Base-by-base conservation (phyloP, 1,140 invertebrate genomes). In the Ceratina calcarata region DNA sequence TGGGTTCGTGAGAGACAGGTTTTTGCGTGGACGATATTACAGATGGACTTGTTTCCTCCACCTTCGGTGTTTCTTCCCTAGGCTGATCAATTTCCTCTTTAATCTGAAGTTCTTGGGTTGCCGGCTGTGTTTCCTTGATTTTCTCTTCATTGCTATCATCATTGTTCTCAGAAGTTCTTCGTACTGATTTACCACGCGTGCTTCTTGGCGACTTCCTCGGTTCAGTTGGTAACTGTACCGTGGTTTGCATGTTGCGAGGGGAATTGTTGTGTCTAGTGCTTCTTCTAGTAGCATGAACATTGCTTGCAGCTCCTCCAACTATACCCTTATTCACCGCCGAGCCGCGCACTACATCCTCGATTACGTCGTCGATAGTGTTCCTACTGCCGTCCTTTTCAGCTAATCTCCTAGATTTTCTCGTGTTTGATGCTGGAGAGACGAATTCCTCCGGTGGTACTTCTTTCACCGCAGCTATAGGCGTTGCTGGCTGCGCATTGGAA, bases 261-360 rank as follows among this genome's bases (percentile, higher is more conserved):
- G 91, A 64, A 20, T 85, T 91, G 76, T 92, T 93, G 20, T 93
- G 90, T 10, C 92, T 86, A 0, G 92, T 90, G 57, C 91, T 91
- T 66, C 91, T 80, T 22, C 91, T 87, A 2, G 91, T 91, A 2
- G 85, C 89, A 3, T 89, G 88, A 22, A 85, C 78, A 24, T 64
- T 86, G 0, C 78, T 81, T 6, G 72, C 37, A 16, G 53, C 69
- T 24, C 85, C 82, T n/a, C 78, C 51, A 3, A 55, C 51, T 7
- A 89, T 12, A 0, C 81, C 88, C 45, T 92, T 92, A 73, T 91
- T 91, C 20, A 75, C 86, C 13, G 89, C 84, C 0, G 94, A 89
- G 80, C 96, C 95, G 81, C 96, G 95, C 0, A 97, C 94, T 3
- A 97, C 96, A 86, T 98, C 97, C 77, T 98, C 97, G 81, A 98